Base-by-base conservation (phyloP, 2,113 vertebrate species). In the Poeciliopsis occidentalis region DNA sequence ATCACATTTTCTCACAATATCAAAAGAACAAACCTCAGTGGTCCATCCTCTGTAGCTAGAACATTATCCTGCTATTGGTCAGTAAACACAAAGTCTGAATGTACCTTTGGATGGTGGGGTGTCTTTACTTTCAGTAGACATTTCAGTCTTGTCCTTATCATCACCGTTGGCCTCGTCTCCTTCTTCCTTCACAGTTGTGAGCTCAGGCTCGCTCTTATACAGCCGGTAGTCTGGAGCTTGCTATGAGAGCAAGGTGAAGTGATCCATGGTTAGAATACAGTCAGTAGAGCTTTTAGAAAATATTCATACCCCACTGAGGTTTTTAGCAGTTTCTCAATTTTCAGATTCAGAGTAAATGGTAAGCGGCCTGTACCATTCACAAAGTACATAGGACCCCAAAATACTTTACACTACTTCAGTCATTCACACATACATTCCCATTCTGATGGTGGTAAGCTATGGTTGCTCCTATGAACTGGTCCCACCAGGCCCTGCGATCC, bases 121-220 rank as follows among this genome's bases (percentile, higher is more conserved):
- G 31, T 98, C 96, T 60, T 88, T 93, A 19, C 76, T 73, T 67
- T 98, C 97, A 12, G 91, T 90, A n/a, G 90, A 73, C 6, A 84
- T 85, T 37, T 98, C 97, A 0, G 85, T 84, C 88, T 96, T 98
- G 73, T 91, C 90, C 78, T 87, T 90, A 34, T 98, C 97, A 85
- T 99, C 98, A 0, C 93, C 92, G 3, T 95, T 96, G 90, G 95
- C 96, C 78, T 99, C 97, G 74, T 99, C 98, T 77, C 96, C 96
- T 83, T 99, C 98, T 65, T 97, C 96, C 78, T 92, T 92, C 66
- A 99, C 98, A 0, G 97, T 99, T 69, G 97, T 99, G 85, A 99
- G 92, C 87, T 99, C 98, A 0, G 98, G 98, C 30, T 99, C 98
- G 34, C 98, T 99, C 93, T 99, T 99, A 92, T 97, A 99, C 79